Evolutionary conservation across 2,113 vertebrate species (phyloP).

Genomic region (Pseudorasbora parva): DNA sequence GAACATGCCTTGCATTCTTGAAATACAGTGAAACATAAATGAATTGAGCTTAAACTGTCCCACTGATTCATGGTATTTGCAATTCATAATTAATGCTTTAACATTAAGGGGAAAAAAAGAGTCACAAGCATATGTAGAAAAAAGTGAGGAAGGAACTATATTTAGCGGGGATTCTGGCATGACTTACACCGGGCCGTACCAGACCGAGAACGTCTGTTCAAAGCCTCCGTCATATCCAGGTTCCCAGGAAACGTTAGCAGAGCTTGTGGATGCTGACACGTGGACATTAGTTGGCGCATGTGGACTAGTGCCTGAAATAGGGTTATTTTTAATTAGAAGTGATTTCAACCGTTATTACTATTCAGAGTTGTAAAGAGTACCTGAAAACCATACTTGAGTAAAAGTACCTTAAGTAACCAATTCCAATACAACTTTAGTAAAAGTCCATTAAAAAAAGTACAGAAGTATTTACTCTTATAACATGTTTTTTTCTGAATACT

Average conservation of each 20-base stretch:
- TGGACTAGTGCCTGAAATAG: slow-evolving; percentile 92
- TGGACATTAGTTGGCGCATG: slow-evolving; percentile 92
- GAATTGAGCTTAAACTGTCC: neutral
- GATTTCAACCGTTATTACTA: neutral
- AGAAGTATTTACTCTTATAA: no score
- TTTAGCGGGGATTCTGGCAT: slow-evolving; percentile 83
- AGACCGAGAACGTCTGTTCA: slow-evolving; percentile 99
- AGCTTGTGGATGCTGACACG: slow-evolving; percentile 89
- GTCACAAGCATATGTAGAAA: slow-evolving; percentile 7
- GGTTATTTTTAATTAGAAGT: slow-evolving; percentile 27
- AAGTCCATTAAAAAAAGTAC: no score
- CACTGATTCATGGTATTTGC: neutral
- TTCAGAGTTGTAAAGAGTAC: no score
- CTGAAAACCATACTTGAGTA: no score
- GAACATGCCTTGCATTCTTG: neutral
- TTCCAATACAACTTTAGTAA: no score
- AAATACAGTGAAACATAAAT: neutral
- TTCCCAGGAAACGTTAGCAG: slow-evolving; percentile 98
- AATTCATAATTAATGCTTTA: neutral
- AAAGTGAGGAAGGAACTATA: slow-evolving; percentile 70
- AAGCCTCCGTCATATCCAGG: slow-evolving; percentile 97
- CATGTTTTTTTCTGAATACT: no score
- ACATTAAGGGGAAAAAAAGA: neutral
- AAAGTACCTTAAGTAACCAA: no score
- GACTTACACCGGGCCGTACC: slow-evolving; percentile 99